Evolutionary conservation across 1,140 invertebrate genomes (phyloP).

Genomic region (Rhysida immarginata): DNA sequence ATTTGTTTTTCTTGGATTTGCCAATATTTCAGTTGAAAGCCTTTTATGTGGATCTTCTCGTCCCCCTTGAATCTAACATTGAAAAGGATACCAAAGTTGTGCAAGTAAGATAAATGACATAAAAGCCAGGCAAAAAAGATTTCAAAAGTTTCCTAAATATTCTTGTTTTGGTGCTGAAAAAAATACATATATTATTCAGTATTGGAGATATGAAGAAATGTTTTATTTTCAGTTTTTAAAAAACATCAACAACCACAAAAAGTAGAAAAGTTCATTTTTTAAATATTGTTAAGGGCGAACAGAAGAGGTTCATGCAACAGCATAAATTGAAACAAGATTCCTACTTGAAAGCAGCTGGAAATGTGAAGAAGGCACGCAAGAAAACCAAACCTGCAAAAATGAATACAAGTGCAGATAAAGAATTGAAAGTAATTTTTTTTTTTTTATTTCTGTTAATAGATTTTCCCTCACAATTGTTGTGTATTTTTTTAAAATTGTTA

Average conservation of each 20-base stretch:
- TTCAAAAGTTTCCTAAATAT: too few species aligned
- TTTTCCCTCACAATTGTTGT: neutral
- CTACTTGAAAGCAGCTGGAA: constrained; percentile 70
- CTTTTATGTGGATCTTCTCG: constrained; percentile 80
- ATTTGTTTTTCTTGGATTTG: too few species aligned
- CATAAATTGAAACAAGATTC: constrained; percentile 74
- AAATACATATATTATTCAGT: constrained; percentile 83
- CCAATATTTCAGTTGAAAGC: constrained; percentile 78
- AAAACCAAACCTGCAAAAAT: constrained; percentile 51
- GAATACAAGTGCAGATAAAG: constrained; percentile 65
- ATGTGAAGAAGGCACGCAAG: constrained; percentile 74
- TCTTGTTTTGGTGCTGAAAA: too few species aligned
- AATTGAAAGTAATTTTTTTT: constrained; percentile 49
- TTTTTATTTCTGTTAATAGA: too few species aligned
- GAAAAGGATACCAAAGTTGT: too few species aligned
- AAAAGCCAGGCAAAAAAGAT: too few species aligned
- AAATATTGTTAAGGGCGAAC: too few species aligned
- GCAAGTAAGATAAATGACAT: too few species aligned
- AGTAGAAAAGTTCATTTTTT: too few species aligned
- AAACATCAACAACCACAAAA: too few species aligned
- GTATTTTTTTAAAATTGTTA: neutral
- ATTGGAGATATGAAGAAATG: too few species aligned
- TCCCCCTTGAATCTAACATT: constrained; percentile 77
- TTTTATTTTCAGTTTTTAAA: too few species aligned
- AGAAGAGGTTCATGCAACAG: constrained; percentile 76